Evolutionary conservation across 2,797 vertebrate genomes (phyloP).

Genomic region (Siniperca undulata): DNA sequence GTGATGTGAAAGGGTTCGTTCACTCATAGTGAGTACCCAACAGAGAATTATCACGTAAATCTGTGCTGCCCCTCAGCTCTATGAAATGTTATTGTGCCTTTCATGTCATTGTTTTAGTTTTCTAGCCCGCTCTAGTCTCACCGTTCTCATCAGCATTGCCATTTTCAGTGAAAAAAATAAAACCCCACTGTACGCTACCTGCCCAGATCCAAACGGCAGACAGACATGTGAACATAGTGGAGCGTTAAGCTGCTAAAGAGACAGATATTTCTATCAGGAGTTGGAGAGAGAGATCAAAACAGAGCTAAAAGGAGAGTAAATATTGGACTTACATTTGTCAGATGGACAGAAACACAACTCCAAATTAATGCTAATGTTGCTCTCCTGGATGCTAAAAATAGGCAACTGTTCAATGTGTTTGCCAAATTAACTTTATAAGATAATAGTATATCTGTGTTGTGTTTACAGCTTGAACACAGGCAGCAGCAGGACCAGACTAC

Average conservation of each 20-base stretch:
- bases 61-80: background rate
- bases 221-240: background rate
- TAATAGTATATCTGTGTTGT: background rate
- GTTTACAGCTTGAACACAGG: slow-evolving; percentile 31
- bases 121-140: background rate
- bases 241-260: background rate
- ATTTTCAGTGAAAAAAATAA: background rate
- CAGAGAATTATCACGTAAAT: background rate
- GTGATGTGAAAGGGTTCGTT: background rate
- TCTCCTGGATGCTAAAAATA: background rate
- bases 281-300: background rate
- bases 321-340: no score
- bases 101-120: background rate
- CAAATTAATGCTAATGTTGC: background rate
- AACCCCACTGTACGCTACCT: background rate
- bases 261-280: background rate
- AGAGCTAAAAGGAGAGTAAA: background rate
- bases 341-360: background rate
- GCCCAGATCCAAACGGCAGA: background rate
- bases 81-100: background rate
- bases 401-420: background rate
- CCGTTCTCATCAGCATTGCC: background rate
- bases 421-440: background rate
- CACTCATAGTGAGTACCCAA: no score
- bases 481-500: slow-evolving; percentile 39